Conservation (phyloP, 2,113 vertebrate species). For the Anas platyrhynchos region DNA sequence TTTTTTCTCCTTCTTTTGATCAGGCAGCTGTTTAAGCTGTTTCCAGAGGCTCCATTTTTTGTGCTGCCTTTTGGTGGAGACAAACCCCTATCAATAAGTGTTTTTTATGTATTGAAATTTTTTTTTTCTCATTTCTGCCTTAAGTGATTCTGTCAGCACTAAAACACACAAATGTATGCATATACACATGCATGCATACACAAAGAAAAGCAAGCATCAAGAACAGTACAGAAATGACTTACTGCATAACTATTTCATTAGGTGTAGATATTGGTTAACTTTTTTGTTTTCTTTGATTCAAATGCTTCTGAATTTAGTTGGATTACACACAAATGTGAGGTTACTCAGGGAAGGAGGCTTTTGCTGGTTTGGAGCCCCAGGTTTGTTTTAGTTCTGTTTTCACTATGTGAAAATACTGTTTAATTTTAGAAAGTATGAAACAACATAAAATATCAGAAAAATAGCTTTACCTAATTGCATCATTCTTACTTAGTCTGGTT, state of each 20-base stretch:
- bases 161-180: background rate
- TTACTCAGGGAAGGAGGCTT: background rate
- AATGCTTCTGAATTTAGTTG: background rate
- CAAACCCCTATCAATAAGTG: slow-evolving; percentile 54
- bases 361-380: background rate
- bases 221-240: background rate
- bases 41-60: slow-evolving; percentile 50
- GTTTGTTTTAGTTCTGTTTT: background rate
- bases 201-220: background rate
- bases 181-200: background rate
- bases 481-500: background rate
- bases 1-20: background rate
- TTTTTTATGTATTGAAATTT: background rate
- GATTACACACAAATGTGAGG: background rate
- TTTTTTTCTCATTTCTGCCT: background rate
- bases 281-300: background rate
- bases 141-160: background rate
- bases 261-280: background rate
- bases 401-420: background rate
- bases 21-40: slow-evolving; percentile 25
- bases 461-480: background rate
- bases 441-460: background rate
- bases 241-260: background rate
- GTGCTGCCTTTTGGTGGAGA: slow-evolving; percentile 69
- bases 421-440: background rate